A percentile compares a stretch with the other conserved stretches of the same genome.
phyloP scores from a whole-genome alignment of 2,888 invertebrate species.

The Oscheius sp. region DNA sequence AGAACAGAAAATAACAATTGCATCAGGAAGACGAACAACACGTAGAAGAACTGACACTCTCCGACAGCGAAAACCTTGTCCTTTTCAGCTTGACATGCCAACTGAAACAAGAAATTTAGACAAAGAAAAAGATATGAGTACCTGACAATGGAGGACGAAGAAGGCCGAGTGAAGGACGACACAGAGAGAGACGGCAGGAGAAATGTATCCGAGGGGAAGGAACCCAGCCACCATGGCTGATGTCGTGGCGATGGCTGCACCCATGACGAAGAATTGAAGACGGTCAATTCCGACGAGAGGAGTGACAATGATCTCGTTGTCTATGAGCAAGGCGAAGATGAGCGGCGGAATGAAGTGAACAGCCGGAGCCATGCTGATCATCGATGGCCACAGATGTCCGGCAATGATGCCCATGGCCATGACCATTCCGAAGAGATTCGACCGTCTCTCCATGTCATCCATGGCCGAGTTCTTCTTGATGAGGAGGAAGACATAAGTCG shows the following conservation, averaged over 20 bases:
- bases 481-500: conserved; percentile 48
- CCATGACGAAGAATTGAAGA: conserved; percentile 12
- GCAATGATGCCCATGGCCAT: conserved; percentile 48
- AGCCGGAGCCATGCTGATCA: conserved; percentile 27
- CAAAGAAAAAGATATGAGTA: not conserved
- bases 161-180: conserved; percentile 48
- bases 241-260: not conserved
- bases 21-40: conserved; percentile 38
- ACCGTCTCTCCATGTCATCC: conserved; percentile 61
- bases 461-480: conserved; percentile 51
- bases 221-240: conserved; percentile 34
- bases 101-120: conserved; percentile 33
- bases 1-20: conserved; percentile 38
- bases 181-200: conserved; percentile 46
- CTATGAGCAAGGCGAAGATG: conserved; percentile 49
- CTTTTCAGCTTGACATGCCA: conserved; percentile 49
- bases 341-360: conserved; percentile 54
- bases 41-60: conserved; percentile 51
- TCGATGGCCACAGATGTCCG: conserved; percentile 50
- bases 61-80: conserved; percentile 46
- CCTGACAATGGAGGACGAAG: conserved; percentile 61
- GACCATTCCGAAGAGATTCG: conserved; percentile 47
- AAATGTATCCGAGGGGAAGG: conserved; percentile 46
- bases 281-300: conserved; percentile 17
- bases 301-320: conserved; percentile 31